Conservation (phyloP, 2,888 invertebrate genomes). For the Cheilosia vulpina region DNA sequence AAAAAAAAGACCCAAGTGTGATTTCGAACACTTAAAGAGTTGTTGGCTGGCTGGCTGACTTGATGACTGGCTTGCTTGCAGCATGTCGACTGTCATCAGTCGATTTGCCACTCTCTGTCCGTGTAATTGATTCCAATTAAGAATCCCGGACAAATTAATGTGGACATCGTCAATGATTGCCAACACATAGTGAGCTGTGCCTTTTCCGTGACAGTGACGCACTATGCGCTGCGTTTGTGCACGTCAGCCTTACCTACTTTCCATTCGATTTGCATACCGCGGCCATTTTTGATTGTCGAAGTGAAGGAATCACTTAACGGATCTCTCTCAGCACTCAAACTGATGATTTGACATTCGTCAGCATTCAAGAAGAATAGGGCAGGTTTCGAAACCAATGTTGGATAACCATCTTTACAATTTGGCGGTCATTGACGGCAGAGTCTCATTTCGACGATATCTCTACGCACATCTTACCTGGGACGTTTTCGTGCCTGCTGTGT, state of each 20-base stretch:
- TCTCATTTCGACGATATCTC: too few relatives aligned
- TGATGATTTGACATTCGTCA: too few relatives aligned
- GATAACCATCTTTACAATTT: too few relatives aligned
- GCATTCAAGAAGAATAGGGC: too few relatives aligned
- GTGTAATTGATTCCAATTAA: conserved; percentile 69
- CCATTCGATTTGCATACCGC: background rate
- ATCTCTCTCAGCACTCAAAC: background rate
- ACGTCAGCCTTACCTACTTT: conserved; percentile 29
- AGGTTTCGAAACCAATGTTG: too few relatives aligned
- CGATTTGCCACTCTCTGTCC: conserved; percentile 43
- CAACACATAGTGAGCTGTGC: conserved; percentile 17
- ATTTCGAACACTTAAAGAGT: conserved; percentile 65
- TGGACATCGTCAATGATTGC: conserved; percentile 45
- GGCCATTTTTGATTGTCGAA: background rate
- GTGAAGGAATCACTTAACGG: background rate
- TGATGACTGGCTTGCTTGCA: background rate
- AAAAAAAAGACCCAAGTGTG: conserved; percentile 39
- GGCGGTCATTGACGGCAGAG: too few relatives aligned
- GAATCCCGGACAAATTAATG: conserved; percentile 67
- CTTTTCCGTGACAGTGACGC: conserved; percentile 26
- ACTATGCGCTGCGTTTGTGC: background rate
- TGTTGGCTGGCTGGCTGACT: conserved; percentile 20
- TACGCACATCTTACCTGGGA: too few relatives aligned
- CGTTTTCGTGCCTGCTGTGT: too few relatives aligned
- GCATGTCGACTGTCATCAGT: conserved; percentile 41